Percentiles rank a stretch among this genome's conserved stretches.
Conservation (phyloP, 2,888 invertebrate species). For the Argyresthia albistria region DNA sequence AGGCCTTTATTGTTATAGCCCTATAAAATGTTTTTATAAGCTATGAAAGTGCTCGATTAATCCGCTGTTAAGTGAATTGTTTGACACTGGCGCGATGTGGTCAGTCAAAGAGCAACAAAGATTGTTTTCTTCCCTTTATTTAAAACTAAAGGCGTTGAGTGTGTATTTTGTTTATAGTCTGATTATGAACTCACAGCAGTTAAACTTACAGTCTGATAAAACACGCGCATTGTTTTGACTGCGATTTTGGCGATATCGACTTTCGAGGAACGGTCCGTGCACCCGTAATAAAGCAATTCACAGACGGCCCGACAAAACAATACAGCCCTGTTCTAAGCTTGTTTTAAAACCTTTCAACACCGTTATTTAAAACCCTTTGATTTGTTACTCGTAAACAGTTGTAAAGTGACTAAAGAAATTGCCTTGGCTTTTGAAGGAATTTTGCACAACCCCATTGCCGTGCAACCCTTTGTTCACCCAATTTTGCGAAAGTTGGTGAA, state of each 20-base stretch:
- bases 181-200: not conserved
- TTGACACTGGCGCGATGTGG: conserved; percentile 20
- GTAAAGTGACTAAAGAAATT: conserved; percentile 50
- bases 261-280: conserved; percentile 45
- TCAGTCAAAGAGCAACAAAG: not conserved
- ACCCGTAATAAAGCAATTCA: conserved; percentile 69
- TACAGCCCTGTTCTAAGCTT: conserved; percentile 57
- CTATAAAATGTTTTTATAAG: conserved; percentile 51
- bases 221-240: conserved; percentile 63
- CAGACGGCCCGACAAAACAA: conserved; percentile 64
- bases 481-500: conserved; percentile 38
- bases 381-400: conserved; percentile 66
- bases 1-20: conserved; percentile 57
- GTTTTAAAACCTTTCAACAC: conserved; percentile 69
- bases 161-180: no score
- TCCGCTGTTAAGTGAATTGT: conserved; percentile 22
- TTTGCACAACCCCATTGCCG: conserved; percentile 64
- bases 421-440: not conserved
- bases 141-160: not conserved
- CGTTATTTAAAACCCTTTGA: conserved; percentile 71
- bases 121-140: not conserved
- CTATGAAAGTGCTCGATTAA: conserved; percentile 36
- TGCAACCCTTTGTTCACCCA: conserved; percentile 42
- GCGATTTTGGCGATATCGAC: conserved; percentile 59
- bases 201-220: conserved; percentile 18